phyloP scores from a whole-genome alignment of 2,113 vertebrate genomes.

The Hassar affinis region DNA sequence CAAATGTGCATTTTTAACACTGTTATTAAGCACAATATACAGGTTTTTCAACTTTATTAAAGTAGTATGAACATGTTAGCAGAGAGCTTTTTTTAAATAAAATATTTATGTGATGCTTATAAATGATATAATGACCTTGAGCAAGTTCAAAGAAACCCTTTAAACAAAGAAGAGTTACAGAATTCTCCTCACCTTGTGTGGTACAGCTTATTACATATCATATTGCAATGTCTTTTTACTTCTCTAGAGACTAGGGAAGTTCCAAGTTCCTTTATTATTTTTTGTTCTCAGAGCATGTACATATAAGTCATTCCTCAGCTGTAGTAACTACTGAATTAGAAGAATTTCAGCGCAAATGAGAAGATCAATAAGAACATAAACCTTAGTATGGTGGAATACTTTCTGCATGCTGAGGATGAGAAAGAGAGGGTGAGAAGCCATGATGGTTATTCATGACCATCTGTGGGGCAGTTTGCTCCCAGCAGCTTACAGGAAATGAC shows the following conservation, averaged over 20 bases:
- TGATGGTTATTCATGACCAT: slow-evolving; percentile 36
- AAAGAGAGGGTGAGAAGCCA: slow-evolving; percentile 1
- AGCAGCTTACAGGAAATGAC: slow-evolving; percentile 27
- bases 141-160: neutral
- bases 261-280: neutral
- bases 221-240: neutral
- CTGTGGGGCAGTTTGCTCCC: slow-evolving; percentile 13
- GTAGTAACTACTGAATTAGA: slow-evolving; percentile 6
- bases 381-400: neutral
- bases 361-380: slow-evolving; percentile 6
- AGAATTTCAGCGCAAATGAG: slow-evolving; percentile 12
- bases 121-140: neutral
- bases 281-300: slow-evolving; percentile 25
- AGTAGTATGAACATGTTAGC: too few species aligned
- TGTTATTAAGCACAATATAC: neutral
- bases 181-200: neutral
- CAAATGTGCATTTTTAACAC: neutral
- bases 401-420: slow-evolving; percentile 14
- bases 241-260: neutral
- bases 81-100: too few species aligned
- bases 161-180: neutral
- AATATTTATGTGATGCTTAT: neutral
- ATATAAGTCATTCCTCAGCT: slow-evolving; percentile 18
- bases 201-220: neutral
- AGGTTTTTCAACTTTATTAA: neutral